Conservation (phyloP, 53 echinoderm and acorn worm genomes). For the Crossaster papposus region DNA sequence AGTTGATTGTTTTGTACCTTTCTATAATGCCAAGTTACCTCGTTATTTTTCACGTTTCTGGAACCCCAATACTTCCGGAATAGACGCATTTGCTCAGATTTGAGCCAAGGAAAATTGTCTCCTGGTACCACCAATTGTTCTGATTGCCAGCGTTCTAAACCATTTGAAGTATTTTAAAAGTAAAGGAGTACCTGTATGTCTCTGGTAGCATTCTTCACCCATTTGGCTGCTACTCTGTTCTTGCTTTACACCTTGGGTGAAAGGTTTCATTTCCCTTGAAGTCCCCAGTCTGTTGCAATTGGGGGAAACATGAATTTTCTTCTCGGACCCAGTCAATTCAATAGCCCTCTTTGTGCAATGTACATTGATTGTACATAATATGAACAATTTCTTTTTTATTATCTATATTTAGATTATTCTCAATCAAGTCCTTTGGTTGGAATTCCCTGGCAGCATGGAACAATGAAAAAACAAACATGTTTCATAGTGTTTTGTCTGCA, state of each 20-base stretch:
- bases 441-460: neutral
- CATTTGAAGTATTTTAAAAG: neutral
- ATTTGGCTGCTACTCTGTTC: constrained; percentile 40
- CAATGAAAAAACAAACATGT: too few species aligned
- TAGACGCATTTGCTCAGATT: constrained; percentile 38
- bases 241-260: too few species aligned
- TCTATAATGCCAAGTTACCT: too few species aligned
- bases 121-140: constrained; percentile 9
- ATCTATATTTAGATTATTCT: constrained; percentile 2
- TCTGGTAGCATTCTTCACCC: constrained; percentile 29
- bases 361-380: too few species aligned
- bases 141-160: constrained; percentile 27
- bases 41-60: too few species aligned
- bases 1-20: constrained; percentile 27
- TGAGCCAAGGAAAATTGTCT: constrained; percentile 13
- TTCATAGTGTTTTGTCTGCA: too few species aligned
- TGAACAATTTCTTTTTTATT: neutral
- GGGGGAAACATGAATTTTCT: constrained; percentile 21
- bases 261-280: too few species aligned
- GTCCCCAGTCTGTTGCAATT: neutral
- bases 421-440: neutral
- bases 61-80: too few species aligned
- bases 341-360: too few species aligned
- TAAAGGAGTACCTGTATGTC: constrained; percentile 13
- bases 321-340: neutral